phyloP scores from a whole-genome alignment of 1,140 invertebrate genomes.

The Prorops nasuta region DNA sequence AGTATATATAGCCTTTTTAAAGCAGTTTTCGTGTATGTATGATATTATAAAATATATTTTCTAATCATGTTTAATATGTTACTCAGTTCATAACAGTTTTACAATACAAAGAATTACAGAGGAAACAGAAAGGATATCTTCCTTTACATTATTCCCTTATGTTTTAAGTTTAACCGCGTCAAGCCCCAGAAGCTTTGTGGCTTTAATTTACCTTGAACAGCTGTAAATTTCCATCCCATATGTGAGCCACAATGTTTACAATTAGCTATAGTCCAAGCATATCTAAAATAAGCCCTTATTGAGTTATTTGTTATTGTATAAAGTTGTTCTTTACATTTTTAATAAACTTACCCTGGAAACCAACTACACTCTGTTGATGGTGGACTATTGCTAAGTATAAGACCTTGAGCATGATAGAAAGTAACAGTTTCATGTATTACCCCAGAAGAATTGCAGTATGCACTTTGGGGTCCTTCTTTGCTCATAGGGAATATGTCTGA shows the following conservation, averaged over 20 bases:
- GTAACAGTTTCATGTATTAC: slow-evolving; percentile 82
- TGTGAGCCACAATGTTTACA: slow-evolving; percentile 69
- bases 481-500: slow-evolving; percentile 80
- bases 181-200: slow-evolving; percentile 75
- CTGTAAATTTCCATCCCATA: slow-evolving; percentile 79
- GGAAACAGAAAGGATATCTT: no score
- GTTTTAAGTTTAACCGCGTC: slow-evolving; percentile 45
- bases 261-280: slow-evolving; percentile 76
- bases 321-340: no score
- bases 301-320: no score
- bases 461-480: slow-evolving; percentile 74
- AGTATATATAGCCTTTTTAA: no score
- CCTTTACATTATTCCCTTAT: slow-evolving; percentile 12
- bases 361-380: slow-evolving; percentile 74
- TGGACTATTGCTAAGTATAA: slow-evolving; percentile 56
- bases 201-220: slow-evolving; percentile 59
- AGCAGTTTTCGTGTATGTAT: no score
- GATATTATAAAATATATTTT: no score
- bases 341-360: slow-evolving; percentile 76
- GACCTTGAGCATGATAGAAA: slow-evolving; percentile 63
- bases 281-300: slow-evolving; percentile 63
- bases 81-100: no score
- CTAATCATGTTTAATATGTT: no score
- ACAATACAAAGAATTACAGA: no score
- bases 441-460: slow-evolving; percentile 80